These are phyloP conservation scores for Channa argus DNA, from an alignment of 2,113 vertebrate species.

Conservation along the genomic window DNA sequence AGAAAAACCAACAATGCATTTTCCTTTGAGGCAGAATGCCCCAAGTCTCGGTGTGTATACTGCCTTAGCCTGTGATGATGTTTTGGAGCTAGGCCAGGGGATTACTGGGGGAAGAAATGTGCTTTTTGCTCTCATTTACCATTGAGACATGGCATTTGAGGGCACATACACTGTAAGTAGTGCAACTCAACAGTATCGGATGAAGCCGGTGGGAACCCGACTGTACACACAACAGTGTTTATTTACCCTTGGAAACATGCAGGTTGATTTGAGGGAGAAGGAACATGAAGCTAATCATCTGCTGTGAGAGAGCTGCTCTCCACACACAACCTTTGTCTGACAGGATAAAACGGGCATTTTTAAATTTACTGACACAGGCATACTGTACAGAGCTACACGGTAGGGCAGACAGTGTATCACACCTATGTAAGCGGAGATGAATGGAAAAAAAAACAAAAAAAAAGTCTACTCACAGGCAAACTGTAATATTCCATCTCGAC, in stretches of 20 bases:
- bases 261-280: constrained; percentile 32
- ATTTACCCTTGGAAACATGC: constrained; percentile 51
- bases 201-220: constrained; percentile 36
- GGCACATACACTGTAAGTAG: constrained; percentile 61
- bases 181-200: constrained; percentile 47
- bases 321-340: background rate
- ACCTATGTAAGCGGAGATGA: background rate
- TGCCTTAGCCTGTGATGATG: constrained; percentile 64
- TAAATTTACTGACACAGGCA: background rate
- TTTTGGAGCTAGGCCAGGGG: constrained; percentile 67
- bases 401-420: background rate
- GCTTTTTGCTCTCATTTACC: constrained; percentile 64
- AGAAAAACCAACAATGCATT: constrained; percentile 72
- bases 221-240: constrained; percentile 20
- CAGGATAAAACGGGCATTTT: background rate
- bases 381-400: background rate
- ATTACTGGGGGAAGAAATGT: constrained; percentile 63
- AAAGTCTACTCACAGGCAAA: constrained; percentile 94
- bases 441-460: background rate
- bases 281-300: constrained; percentile 38
- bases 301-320: background rate
- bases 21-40: constrained; percentile 55
- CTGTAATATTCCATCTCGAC: constrained; percentile 90
- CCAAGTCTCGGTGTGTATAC: constrained; percentile 49
- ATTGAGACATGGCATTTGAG: constrained; percentile 54